A percentile compares a stretch with the other conserved stretches of the same genome.
Conservation (phyloP, 2,797 vertebrate species). For the Hydrophis major region DNA sequence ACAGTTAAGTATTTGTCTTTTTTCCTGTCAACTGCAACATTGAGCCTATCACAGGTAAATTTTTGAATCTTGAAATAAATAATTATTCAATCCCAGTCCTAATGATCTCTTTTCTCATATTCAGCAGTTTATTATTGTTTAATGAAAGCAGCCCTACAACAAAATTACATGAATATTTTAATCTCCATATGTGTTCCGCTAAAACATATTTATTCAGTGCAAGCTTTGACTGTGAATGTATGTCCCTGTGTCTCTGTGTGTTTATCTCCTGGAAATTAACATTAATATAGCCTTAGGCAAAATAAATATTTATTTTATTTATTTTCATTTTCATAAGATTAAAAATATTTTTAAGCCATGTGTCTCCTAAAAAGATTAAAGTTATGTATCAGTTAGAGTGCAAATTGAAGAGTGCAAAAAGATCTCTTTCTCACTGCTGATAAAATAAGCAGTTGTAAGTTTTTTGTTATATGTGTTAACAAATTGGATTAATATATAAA, state of each 20-base stretch:
- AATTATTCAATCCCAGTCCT: neutral
- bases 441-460: slow-evolving; percentile 36
- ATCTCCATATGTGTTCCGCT: slow-evolving; percentile 15
- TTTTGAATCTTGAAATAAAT: neutral
- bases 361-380: slow-evolving; percentile 14
- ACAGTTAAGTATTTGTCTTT: neutral
- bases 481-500: slow-evolving; percentile 54
- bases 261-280: slow-evolving; percentile 17
- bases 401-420: slow-evolving; percentile 46
- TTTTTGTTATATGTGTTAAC: slow-evolving; percentile 57
- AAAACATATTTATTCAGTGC: neutral
- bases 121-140: neutral
- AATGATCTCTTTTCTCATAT: rapidly evolving
- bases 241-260: neutral
- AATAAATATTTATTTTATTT: slow-evolving; percentile 47
- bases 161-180: slow-evolving; percentile 10
- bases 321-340: slow-evolving; percentile 30
- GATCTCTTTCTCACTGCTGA: slow-evolving; percentile 14
- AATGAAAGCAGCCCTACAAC: neutral
- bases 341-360: slow-evolving; percentile 20
- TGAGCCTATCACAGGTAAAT: neutral
- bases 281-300: slow-evolving; percentile 20
- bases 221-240: neutral
- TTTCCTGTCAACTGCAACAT: neutral
- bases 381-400: slow-evolving; percentile 30